Conservation (phyloP, 2,888 invertebrate species). For the Malachius bipustulatus region DNA sequence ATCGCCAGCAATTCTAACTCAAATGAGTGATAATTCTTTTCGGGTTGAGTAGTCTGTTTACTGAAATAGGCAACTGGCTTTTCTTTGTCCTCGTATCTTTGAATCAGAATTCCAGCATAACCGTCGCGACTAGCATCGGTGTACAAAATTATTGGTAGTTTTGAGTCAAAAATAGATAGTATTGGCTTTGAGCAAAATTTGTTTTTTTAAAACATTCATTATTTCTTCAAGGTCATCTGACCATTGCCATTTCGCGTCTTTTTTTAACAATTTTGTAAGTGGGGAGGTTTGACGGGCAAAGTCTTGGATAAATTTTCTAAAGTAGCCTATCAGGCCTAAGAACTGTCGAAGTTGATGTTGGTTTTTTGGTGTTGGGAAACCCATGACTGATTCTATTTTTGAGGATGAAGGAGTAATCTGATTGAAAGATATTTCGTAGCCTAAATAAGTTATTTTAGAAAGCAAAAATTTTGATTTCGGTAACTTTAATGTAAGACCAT, state of each 20-base stretch:
- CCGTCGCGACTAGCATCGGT: conserved; percentile 17
- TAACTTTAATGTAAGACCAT: not conserved
- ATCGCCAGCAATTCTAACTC: conserved; percentile 14
- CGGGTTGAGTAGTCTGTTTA: conserved; percentile 14
- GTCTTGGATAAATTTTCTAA: not conserved
- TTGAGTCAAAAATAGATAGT: conserved; percentile 14
- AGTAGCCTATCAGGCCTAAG: not conserved
- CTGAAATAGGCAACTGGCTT: conserved; percentile 15
- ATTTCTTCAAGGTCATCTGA: conserved; percentile 7
- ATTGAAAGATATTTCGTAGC: conserved; percentile 12
- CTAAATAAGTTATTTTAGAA: conserved; percentile 13
- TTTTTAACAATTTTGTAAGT: conserved; percentile 7
- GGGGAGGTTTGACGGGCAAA: conserved; percentile 5
- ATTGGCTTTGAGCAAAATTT: conserved; percentile 14
- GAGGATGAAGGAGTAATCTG: conserved; percentile 8
- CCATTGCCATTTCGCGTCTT: conserved; percentile 10
- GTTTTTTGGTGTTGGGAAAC: not conserved
- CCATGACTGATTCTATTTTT: not conserved
- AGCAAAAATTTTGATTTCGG: conserved; percentile 13
- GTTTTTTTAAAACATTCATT: conserved; percentile 10
- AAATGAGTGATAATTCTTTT: conserved; percentile 14
- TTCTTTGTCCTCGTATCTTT: conserved; percentile 13
- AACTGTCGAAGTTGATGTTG: not conserved
- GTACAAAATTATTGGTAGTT: conserved; percentile 12
- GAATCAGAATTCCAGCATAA: conserved; percentile 15